A percentile compares a stretch with the other conserved stretches of the same genome.
phyloP scores from a whole-genome alignment of 2,797 vertebrate genomes.

The Poeciliopsis presidionis region DNA sequence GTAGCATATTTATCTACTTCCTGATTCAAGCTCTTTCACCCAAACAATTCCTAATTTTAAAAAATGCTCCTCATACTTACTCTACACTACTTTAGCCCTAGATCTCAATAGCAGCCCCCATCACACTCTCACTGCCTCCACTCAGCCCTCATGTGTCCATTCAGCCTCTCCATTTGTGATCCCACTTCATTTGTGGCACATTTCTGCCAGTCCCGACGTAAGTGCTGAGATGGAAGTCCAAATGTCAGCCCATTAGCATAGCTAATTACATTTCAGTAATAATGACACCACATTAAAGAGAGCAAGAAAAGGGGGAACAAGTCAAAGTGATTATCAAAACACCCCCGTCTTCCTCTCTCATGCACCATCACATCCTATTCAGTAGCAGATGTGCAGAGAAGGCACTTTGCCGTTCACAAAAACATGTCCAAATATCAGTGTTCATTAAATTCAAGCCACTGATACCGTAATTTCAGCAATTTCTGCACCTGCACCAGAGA shows the following conservation, averaged over 20 bases:
- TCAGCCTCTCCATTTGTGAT: conserved; percentile 56
- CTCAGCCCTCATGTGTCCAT: conserved; percentile 66
- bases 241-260: conserved; percentile 79
- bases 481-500: conserved; percentile 66
- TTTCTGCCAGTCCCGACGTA: conserved; percentile 66
- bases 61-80: conserved; percentile 61
- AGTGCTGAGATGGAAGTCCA: conserved; percentile 77
- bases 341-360: conserved; percentile 70
- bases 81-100: conserved; percentile 54
- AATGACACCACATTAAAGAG: conserved; percentile 78
- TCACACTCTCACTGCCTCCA: conserved; percentile 57
- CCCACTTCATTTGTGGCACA: conserved; percentile 70
- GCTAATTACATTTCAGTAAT: conserved; percentile 82
- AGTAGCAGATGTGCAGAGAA: conserved; percentile 75
- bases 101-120: conserved; percentile 67
- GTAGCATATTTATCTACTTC: conserved; percentile 61
- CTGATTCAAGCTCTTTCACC: conserved; percentile 61
- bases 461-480: conserved; percentile 64
- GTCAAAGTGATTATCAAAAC: conserved; percentile 81
- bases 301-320: conserved; percentile 77
- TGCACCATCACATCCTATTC: conserved; percentile 68
- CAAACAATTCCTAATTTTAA: conserved; percentile 73
- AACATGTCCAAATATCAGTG: conserved; percentile 68
- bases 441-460: conserved; percentile 62
- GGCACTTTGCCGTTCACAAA: conserved; percentile 61